A percentile compares a stretch with the other conserved stretches of the same genome.
Conservation (phyloP, 2,888 invertebrate genomes). For the Linyphia triangularis region DNA sequence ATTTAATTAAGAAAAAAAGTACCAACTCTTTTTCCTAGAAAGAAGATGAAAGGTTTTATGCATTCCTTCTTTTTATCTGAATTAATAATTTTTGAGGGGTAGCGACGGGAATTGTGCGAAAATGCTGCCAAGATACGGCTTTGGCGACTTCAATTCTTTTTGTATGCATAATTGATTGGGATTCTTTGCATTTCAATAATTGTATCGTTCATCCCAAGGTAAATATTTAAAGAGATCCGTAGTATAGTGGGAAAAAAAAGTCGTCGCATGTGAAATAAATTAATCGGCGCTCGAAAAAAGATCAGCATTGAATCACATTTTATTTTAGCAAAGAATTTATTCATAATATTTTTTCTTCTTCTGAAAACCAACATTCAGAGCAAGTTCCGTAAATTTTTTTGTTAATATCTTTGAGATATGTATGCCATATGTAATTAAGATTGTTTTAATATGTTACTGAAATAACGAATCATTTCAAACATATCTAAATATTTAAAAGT, state of each 20-base stretch:
- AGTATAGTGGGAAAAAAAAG: conserved; percentile 25
- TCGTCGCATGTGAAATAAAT: conserved; percentile 5
- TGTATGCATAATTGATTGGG: conserved; percentile 12
- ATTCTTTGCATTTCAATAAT: conserved; percentile 20
- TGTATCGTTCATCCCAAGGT: conserved; percentile 10
- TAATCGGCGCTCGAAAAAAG: background rate
- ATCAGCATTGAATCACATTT: background rate
- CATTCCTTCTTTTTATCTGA: background rate
- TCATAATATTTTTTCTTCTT: background rate
- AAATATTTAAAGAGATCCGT: conserved; percentile 23
- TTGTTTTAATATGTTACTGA: no score
- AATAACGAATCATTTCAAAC: no score
- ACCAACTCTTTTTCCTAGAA: background rate
- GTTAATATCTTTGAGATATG: no score
- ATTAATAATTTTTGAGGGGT: conserved; percentile 8
- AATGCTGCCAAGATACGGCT: background rate
- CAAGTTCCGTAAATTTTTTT: no score
- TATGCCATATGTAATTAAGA: no score
- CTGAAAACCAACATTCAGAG: no score
- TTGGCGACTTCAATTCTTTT: background rate
- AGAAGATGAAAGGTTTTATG: background rate
- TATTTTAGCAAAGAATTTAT: background rate
- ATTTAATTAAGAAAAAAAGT: background rate
- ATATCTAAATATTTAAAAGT: no score
- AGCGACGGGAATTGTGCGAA: background rate